Evolutionary conservation across 2,113 vertebrate species (phyloP).

Genomic region (pig (Sus scrofa)): T2T-Sscrofa CM000812.6:267134501-267135000

Average conservation of each 20-base stretch:
- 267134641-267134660: not conserved
- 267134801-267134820: not conserved
- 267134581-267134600: not conserved
- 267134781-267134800: not conserved
- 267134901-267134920: not conserved
- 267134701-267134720: not conserved
- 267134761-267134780: conserved; percentile 3
- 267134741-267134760: not conserved
- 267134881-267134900: not conserved
- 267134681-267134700: not conserved
- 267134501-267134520: not conserved
- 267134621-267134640: conserved; percentile 24
- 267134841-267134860: not conserved
- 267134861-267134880: not conserved
- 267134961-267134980: not conserved
- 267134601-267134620: not conserved
- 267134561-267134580: not conserved
- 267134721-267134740: not conserved
- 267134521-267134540: no score
- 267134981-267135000: not conserved
- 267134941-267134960: not conserved
- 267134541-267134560: conserved; percentile 13
- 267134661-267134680: not conserved
- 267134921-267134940: not conserved
- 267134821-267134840: not conserved